Percentiles rank a stretch among this genome's conserved stretches.
Conservation (phyloP, 2,113 vertebrate species). For the Crotalus helleri region DNA sequence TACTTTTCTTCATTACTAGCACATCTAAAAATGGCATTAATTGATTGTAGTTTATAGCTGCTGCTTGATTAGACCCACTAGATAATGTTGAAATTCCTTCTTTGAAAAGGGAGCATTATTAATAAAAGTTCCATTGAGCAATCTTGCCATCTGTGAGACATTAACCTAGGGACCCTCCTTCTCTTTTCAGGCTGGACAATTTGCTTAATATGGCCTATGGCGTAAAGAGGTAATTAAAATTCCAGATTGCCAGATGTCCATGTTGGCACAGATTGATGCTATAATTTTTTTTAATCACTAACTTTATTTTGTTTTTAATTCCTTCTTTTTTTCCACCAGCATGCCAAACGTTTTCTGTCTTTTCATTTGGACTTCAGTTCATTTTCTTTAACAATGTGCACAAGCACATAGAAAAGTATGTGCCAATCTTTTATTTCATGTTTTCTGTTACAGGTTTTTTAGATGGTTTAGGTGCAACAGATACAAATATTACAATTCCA, state of each 20-base stretch:
- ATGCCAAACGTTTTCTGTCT: constrained; percentile 75
- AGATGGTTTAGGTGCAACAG: constrained; percentile 78
- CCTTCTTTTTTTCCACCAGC: constrained; percentile 82
- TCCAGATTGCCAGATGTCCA: constrained; percentile 99
- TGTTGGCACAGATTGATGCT: constrained; percentile 93
- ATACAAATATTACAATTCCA: constrained; percentile 48
- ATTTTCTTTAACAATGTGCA: constrained; percentile 74
- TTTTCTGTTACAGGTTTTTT: constrained; percentile 79
- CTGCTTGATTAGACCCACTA: constrained; percentile 65
- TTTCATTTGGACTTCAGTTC: constrained; percentile 81
- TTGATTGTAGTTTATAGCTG: constrained; percentile 40
- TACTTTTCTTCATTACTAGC: constrained; percentile 36
- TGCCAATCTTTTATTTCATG: constrained; percentile 64
- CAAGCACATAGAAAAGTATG: constrained; percentile 51
- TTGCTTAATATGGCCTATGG: constrained; percentile 99
- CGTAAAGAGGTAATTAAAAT: constrained; percentile 99
- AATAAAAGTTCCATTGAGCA: constrained; percentile 99
- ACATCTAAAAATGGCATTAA: constrained; percentile 31
- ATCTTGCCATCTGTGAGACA: constrained; percentile 99
- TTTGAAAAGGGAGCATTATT: constrained; percentile 82
- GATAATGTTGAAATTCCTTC: constrained; percentile 78
- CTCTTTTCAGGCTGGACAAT: constrained; percentile 99
- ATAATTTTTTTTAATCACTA: constrained; percentile 82
- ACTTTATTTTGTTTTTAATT: constrained; percentile 78
- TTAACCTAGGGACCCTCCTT: constrained; percentile 99